A percentile compares a stretch with the other conserved stretches of the same genome.
phyloP scores from a whole-genome alignment of 2,797 vertebrate species.

The Schizothorax lantsangensis region DNA sequence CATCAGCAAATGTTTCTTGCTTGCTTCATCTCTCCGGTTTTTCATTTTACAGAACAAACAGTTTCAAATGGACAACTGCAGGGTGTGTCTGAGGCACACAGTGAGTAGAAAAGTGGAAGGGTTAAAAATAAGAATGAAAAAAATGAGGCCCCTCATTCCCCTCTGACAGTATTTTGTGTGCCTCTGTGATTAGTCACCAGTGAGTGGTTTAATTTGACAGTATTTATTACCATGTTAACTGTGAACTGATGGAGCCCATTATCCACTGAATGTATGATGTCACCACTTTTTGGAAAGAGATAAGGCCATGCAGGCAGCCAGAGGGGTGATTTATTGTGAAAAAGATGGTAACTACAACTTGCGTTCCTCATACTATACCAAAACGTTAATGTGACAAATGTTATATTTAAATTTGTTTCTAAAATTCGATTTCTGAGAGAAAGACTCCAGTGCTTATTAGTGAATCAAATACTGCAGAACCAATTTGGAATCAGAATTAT shows the following conservation, averaged over 20 bases:
- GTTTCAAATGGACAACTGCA: background rate
- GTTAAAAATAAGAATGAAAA: slow-evolving; percentile 28
- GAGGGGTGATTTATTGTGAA: slow-evolving; percentile 5
- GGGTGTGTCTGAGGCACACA: background rate
- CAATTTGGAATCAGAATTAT: background rate
- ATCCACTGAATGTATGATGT: slow-evolving; percentile 53
- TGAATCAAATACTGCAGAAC: background rate
- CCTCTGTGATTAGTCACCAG: slow-evolving; percentile 19
- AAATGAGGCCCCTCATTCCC: background rate
- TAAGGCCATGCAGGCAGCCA: slow-evolving; percentile 18
- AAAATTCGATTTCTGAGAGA: background rate
- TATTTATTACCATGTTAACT: slow-evolving; percentile 24
- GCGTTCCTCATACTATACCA: background rate
- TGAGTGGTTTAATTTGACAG: background rate
- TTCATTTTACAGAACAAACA: slow-evolving; percentile 48
- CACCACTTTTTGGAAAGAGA: slow-evolving; percentile 28
- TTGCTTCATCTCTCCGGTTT: slow-evolving; percentile 29
- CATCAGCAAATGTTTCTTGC: background rate
- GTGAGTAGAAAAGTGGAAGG: background rate
- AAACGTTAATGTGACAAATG: background rate
- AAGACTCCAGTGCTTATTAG: background rate
- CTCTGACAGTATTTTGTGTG: background rate
- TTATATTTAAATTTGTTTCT: background rate
- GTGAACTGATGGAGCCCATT: slow-evolving; percentile 45
- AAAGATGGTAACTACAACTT: slow-evolving; percentile 2